Percentiles rank a stretch among this genome's conserved stretches.
These are phyloP conservation scores for Whitmania pigra DNA, from an alignment of 1,140 invertebrate species.

Conservation along the genomic window DNA sequence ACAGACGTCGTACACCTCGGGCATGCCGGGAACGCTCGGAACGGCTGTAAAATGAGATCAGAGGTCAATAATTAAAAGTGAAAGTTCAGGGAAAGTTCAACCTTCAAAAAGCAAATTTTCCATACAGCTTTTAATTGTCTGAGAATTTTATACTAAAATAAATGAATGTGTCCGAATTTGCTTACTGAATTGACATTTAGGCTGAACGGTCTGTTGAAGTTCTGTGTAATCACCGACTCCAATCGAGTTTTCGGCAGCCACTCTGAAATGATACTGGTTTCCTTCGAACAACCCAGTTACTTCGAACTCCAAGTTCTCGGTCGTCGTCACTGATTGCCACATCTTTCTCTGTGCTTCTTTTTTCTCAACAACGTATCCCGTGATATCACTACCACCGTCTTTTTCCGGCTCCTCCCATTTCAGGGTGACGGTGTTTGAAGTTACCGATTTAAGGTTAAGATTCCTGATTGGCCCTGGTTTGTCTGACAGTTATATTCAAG, in stretches of 20 bases:
- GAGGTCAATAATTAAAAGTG: too few species aligned
- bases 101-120: too few species aligned
- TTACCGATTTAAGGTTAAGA: slow-evolving; percentile 33
- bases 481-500: slow-evolving; percentile 53
- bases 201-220: slow-evolving; percentile 35
- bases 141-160: too few species aligned
- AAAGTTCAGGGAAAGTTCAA: too few species aligned
- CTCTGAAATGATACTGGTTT: slow-evolving; percentile 74
- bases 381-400: slow-evolving; percentile 86
- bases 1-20: slow-evolving; percentile 70
- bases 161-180: slow-evolving; percentile 12
- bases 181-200: slow-evolving; percentile 38
- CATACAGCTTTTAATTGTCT: too few species aligned
- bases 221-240: slow-evolving; percentile 77
- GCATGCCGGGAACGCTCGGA: slow-evolving; percentile 66
- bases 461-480: slow-evolving; percentile 70
- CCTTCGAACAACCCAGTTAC: slow-evolving; percentile 81
- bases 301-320: slow-evolving; percentile 21
- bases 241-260: slow-evolving; percentile 86
- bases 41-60: slow-evolving; percentile 50
- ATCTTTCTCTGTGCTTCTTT: slow-evolving; percentile 65
- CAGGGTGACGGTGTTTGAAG: slow-evolving; percentile 51
- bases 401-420: slow-evolving; percentile 62
- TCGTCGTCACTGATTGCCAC: slow-evolving; percentile 76
- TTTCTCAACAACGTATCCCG: slow-evolving; percentile 83